These are phyloP conservation scores for Drosophila lacicola DNA, from an alignment of 2,888 invertebrate species.

Conservation along the genomic window DNA sequence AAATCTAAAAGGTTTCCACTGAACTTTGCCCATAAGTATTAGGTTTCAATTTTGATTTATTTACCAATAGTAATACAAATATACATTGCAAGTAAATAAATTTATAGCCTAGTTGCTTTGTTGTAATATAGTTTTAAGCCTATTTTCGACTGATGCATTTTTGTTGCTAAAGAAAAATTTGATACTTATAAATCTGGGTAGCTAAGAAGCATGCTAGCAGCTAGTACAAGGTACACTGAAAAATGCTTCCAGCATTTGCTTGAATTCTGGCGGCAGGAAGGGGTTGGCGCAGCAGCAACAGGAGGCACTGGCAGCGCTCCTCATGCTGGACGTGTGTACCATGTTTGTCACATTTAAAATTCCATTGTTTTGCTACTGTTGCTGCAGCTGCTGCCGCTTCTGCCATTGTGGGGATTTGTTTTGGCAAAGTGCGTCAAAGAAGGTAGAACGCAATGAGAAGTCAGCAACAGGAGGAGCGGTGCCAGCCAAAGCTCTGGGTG, in stretches of 20 bases:
- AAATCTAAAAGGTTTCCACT: too few relatives aligned
- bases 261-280: constrained; percentile 16
- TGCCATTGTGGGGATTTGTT: constrained; percentile 32
- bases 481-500: constrained; percentile 14
- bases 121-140: too few relatives aligned
- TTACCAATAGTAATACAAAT: too few relatives aligned
- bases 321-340: constrained; percentile 42
- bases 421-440: constrained; percentile 46
- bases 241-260: constrained; percentile 5
- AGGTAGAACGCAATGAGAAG: constrained; percentile 30
- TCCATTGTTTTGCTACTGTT: constrained; percentile 61
- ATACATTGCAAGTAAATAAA: too few relatives aligned
- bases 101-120: too few relatives aligned
- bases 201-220: not conserved
- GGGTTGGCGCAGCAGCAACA: not conserved
- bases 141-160: not conserved
- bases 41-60: too few relatives aligned
- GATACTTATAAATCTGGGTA: not conserved
- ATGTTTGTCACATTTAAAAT: constrained; percentile 72
- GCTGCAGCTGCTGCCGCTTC: constrained; percentile 19
- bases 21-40: too few relatives aligned
- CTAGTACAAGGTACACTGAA: not conserved
- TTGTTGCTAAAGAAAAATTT: not conserved
- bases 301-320: constrained; percentile 11
- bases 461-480: constrained; percentile 38